Evolutionary conservation across 2,113 vertebrate genomes (phyloP).

Genomic region (Aix galericulata): DNA sequence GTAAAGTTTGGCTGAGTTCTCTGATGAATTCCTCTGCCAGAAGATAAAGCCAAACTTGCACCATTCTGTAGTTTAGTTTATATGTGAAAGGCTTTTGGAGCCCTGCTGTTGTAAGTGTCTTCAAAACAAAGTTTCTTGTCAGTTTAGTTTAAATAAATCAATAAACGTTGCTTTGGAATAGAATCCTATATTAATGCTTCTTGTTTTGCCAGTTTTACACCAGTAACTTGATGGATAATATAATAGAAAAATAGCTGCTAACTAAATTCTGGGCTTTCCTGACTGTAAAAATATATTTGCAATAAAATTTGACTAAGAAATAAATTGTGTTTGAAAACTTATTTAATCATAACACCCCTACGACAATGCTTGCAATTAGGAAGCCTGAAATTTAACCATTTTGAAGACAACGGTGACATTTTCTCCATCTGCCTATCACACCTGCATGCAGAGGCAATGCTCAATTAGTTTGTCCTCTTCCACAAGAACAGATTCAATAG

Average conservation of each 20-base stretch:
- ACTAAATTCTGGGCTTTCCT: not conserved
- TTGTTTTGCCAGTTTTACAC: not conserved
- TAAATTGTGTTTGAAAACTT: not conserved
- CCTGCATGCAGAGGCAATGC: not conserved
- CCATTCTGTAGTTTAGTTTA: not conserved
- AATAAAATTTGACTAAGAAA: not conserved
- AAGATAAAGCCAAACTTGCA: not conserved
- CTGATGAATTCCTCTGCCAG: not conserved
- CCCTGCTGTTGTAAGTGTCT: not conserved
- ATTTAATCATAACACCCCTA: not conserved
- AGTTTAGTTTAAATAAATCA: not conserved
- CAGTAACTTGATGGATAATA: not conserved
- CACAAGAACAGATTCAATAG: not conserved
- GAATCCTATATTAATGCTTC: not conserved
- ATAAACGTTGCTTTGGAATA: accelerated
- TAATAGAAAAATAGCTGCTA: not conserved
- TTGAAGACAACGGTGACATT: not conserved
- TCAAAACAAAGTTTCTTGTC: not conserved
- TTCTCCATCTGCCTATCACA: not conserved
- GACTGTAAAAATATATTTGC: not conserved
- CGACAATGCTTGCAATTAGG: not conserved
- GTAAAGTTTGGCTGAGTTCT: not conserved
- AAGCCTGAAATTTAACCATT: not conserved
- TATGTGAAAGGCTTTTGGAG: not conserved
- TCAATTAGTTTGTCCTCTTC: not conserved